Evolutionary conservation across 2,888 invertebrate genomes (phyloP).

Genomic region (Melipona beecheii): DNA sequence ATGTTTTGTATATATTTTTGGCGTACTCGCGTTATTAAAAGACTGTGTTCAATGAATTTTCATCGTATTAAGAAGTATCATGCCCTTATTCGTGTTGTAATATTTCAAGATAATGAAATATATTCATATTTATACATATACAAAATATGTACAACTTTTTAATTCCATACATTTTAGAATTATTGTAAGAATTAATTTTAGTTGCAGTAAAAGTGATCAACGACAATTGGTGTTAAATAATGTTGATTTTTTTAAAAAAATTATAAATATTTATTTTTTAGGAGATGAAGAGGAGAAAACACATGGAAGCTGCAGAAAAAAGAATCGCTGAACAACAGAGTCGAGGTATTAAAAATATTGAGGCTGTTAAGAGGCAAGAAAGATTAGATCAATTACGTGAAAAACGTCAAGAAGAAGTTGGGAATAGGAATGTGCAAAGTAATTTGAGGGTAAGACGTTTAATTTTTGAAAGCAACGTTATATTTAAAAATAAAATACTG

Average conservation of each 20-base stretch:
- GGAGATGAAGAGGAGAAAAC: slow-evolving; percentile 85
- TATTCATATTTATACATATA: neutral
- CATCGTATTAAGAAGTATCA: neutral
- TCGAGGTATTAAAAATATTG: slow-evolving; percentile 88
- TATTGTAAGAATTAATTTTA: neutral
- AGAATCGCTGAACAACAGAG: slow-evolving; percentile 86
- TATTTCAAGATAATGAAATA: neutral
- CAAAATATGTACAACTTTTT: neutral
- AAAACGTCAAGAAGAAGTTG: slow-evolving; percentile 85
- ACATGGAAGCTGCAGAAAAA: slow-evolving; percentile 89
- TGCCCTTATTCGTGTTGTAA: neutral
- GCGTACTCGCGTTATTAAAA: neutral
- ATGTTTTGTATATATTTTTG: neutral
- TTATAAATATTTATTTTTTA: slow-evolving; percentile 12
- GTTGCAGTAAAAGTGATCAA: too few relatives aligned
- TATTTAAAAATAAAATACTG: neutral
- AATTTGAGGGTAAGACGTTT: slow-evolving; percentile 72
- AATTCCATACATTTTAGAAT: neutral
- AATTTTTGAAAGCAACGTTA: neutral
- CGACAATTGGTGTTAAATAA: neutral
- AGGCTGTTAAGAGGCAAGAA: slow-evolving; percentile 87
- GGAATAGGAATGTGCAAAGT: slow-evolving; percentile 68
- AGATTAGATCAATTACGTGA: slow-evolving; percentile 86
- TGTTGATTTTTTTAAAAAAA: neutral
- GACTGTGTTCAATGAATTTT: neutral